Evolutionary conservation across 2,888 invertebrate species (phyloP).

Genomic region (Arrhopalites spinosus): DNA sequence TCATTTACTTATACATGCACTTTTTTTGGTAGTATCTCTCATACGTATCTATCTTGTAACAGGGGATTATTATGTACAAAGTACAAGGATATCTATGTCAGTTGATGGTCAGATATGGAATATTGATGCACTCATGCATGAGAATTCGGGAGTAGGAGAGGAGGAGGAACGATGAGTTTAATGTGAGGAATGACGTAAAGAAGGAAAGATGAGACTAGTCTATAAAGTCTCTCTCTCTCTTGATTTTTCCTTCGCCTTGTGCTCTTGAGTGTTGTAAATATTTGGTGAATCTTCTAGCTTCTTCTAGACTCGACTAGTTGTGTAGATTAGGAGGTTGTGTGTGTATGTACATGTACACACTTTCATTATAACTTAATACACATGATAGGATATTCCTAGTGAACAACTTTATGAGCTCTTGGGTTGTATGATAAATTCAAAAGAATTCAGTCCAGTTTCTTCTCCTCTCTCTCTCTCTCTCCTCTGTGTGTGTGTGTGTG

Average conservation of each 20-base stretch:
- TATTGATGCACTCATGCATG: conserved; percentile 1
- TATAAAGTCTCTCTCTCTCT: too few species aligned
- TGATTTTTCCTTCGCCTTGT: not conserved
- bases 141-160: not conserved
- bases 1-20: too few species aligned
- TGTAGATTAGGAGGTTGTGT: too few species aligned
- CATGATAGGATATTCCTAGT: too few species aligned
- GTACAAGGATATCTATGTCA: too few species aligned
- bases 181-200: not conserved
- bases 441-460: not conserved
- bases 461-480: not conserved
- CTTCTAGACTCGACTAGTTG: not conserved
- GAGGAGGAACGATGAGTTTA: not conserved
- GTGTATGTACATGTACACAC: too few species aligned
- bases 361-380: too few species aligned
- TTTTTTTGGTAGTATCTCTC: too few species aligned
- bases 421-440: not conserved
- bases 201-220: not conserved
- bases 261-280: not conserved
- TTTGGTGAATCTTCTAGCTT: not conserved
- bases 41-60: too few species aligned
- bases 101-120: conserved; percentile 2
- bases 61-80: too few species aligned
- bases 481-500: not conserved
- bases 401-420: too few species aligned